Percentiles rank a stretch among this genome's conserved stretches.
These are phyloP conservation scores for Drosophila auraria DNA, from an alignment of 1,140 invertebrate genomes.

Conservation along the genomic window DNA sequence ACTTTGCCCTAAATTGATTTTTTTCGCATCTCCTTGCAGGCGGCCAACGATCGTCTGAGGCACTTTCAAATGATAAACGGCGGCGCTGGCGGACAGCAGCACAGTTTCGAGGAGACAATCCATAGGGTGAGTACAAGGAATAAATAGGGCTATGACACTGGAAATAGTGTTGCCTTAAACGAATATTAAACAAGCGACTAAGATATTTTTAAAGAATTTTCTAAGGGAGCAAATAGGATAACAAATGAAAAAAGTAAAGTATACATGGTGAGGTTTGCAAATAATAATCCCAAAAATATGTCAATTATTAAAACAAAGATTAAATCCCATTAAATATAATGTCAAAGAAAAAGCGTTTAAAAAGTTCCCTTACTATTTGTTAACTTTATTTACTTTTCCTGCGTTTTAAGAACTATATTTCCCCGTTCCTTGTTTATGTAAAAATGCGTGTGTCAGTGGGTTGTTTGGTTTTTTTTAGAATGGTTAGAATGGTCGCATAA, in stretches of 20 bases:
- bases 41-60: constrained; percentile 89
- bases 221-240: neutral
- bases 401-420: neutral
- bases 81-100: constrained; percentile 87
- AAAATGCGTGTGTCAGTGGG: neutral
- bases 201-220: neutral
- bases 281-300: neutral
- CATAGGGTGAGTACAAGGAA: constrained; percentile 89
- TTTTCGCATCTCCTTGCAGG: constrained; percentile 55
- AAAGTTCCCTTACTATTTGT: neutral
- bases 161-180: neutral
- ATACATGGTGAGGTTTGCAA: neutral
- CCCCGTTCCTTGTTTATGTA: neutral
- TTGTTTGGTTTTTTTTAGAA: constrained; percentile 31
- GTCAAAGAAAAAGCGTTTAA: neutral
- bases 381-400: neutral
- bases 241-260: neutral
- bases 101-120: constrained; percentile 94
- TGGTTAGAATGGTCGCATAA: constrained; percentile 56
- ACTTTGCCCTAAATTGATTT: constrained; percentile 63
- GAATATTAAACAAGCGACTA: neutral
- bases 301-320: neutral
- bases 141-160: constrained; percentile 37
- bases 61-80: constrained; percentile 91
- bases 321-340: neutral